A percentile compares a stretch with the other conserved stretches of the same genome.
These are phyloP conservation scores for Tamandua tetradactyla DNA, from an alignment of 2,797 vertebrate species.

Conservation along the genomic window DNA sequence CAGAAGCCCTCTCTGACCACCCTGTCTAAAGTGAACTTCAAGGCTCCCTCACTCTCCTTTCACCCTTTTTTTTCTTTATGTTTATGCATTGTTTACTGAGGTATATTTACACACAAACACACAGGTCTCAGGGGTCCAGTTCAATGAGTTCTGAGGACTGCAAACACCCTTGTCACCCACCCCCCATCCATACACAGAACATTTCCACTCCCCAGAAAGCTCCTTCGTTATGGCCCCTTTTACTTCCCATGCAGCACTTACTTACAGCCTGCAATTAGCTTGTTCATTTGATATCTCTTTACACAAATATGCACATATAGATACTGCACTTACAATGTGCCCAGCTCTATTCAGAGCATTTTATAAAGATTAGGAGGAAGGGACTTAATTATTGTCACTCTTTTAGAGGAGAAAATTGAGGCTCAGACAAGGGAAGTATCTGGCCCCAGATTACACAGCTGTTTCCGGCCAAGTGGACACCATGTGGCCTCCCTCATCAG, in stretches of 20 bases:
- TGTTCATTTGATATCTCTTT: conserved; percentile 55
- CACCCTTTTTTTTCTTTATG: background rate
- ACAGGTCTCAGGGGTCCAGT: background rate
- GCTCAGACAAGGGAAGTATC: background rate
- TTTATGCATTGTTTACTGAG: background rate
- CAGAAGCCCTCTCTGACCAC: background rate
- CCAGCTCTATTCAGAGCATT: conserved; percentile 31
- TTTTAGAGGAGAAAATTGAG: conserved; percentile 49
- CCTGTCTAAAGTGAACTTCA: background rate
- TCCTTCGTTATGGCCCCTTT: background rate
- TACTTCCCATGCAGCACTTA: background rate
- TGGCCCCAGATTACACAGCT: background rate
- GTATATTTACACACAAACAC: background rate
- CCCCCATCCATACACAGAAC: background rate
- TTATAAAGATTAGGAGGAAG: conserved; percentile 39
- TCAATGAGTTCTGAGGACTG: conserved; percentile 10
- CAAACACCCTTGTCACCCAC: background rate
- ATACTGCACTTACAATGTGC: background rate
- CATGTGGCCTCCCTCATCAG: background rate
- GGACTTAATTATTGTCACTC: background rate
- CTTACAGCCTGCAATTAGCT: conserved; percentile 62
- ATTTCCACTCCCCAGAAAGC: background rate
- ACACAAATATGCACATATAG: conserved; percentile 19
- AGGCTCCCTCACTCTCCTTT: background rate
- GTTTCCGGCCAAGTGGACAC: background rate